Percentiles rank a stretch among this genome's conserved stretches.
These are phyloP conservation scores for Protophormia terraenovae DNA, from an alignment of 2,888 invertebrate species.

Conservation along the genomic window DNA sequence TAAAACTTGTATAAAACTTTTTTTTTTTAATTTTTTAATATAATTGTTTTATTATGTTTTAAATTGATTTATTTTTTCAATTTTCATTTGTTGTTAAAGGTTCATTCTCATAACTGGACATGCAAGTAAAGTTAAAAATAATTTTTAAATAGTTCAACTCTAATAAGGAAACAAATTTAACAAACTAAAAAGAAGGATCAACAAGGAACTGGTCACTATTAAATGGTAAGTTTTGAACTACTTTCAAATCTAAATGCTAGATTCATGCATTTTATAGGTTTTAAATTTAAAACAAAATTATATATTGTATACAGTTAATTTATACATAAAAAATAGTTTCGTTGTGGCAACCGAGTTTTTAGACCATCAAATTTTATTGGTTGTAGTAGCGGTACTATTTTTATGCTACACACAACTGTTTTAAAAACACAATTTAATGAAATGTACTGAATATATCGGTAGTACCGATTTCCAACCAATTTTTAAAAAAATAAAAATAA, in stretches of 20 bases:
- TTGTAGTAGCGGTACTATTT: too few relatives aligned
- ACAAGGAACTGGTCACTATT: too few relatives aligned
- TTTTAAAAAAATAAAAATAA: too few relatives aligned
- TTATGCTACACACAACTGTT: too few relatives aligned
- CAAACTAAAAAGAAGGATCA: constrained; percentile 2
- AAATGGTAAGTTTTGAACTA: constrained; percentile 12
- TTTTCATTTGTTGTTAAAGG: constrained; percentile 23
- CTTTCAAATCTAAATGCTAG: constrained; percentile 32
- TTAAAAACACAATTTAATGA: too few relatives aligned
- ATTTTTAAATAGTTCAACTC: background rate
- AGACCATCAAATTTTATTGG: too few relatives aligned
- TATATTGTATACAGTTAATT: constrained; percentile 45
- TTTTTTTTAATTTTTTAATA: background rate
- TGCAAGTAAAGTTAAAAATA: constrained; percentile 49
- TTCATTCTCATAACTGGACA: constrained; percentile 62
- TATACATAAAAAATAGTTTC: too few relatives aligned
- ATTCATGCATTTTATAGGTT: constrained; percentile 36
- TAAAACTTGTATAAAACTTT: background rate
- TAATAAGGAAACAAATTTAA: constrained; percentile 13
- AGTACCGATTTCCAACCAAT: too few relatives aligned
- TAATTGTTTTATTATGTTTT: background rate
- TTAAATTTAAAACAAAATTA: constrained; percentile 4
- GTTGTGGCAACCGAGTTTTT: too few relatives aligned
- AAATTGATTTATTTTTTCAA: background rate
- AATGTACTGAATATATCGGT: too few relatives aligned